These are phyloP conservation scores for Cosmia pyralina DNA, from an alignment of 2,888 invertebrate species.

Conservation along the genomic window DNA sequence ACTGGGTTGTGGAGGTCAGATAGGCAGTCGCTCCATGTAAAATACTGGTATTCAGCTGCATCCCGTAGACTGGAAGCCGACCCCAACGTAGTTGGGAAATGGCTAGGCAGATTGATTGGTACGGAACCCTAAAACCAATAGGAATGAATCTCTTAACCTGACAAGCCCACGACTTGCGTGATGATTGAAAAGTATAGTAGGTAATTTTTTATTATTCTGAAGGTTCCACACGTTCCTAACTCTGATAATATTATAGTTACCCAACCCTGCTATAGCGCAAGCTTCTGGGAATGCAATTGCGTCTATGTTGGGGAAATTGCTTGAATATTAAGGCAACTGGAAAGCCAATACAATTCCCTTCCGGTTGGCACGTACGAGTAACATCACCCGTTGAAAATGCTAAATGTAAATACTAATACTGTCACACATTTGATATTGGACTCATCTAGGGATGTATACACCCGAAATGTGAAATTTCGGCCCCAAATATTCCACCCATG, in stretches of 20 bases:
- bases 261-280: conserved; percentile 13
- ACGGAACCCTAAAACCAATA: too few species aligned
- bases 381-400: conserved; percentile 10
- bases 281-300: conserved; percentile 26
- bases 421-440: conserved; percentile 2
- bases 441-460: conserved; percentile 9
- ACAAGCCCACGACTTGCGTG: too few species aligned
- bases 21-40: too few species aligned
- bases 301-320: conserved; percentile 37
- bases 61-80: too few species aligned
- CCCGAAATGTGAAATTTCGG: conserved; percentile 27
- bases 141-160: background rate
- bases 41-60: too few species aligned
- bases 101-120: too few species aligned
- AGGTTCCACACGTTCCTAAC: background rate
- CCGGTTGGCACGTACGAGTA: conserved; percentile 6
- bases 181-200: background rate
- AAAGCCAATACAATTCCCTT: conserved; percentile 44
- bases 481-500: conserved; percentile 31
- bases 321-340: conserved; percentile 39
- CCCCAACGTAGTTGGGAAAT: too few species aligned
- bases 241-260: background rate
- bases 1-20: too few species aligned
- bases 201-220: background rate
- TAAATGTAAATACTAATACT: conserved; percentile 22